Evolutionary conservation across 2,888 invertebrate genomes (phyloP).

Genomic region (Pristionchus japonicus): DNA sequence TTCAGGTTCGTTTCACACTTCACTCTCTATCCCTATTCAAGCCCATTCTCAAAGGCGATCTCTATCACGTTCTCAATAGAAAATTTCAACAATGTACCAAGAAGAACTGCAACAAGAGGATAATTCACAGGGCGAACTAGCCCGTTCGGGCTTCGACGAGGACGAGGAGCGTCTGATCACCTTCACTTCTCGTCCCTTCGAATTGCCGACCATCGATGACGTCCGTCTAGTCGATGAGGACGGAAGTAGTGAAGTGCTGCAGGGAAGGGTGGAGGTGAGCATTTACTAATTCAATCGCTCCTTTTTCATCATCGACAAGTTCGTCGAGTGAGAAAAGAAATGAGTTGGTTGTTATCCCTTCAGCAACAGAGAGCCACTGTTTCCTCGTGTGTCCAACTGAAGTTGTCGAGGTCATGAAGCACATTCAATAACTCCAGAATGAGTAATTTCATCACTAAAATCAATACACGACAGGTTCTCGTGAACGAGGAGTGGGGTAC

Average conservation of each 20-base stretch:
- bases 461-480: constrained; percentile 79
- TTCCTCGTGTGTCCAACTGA: neutral
- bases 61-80: too few species aligned
- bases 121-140: constrained; percentile 64
- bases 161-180: constrained; percentile 57
- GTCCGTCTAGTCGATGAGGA: constrained; percentile 72
- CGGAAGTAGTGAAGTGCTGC: constrained; percentile 76
- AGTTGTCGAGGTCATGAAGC: neutral
- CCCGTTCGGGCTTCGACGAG: constrained; percentile 64
- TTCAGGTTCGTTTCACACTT: too few species aligned
- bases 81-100: too few species aligned
- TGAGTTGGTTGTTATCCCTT: too few species aligned
- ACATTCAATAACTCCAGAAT: too few species aligned
- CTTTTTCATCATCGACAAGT: too few species aligned
- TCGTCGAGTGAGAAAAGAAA: too few species aligned
- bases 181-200: constrained; percentile 69
- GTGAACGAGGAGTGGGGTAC: constrained; percentile 94
- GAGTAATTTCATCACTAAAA: neutral
- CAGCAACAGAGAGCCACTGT: neutral
- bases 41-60: too few species aligned
- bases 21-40: neutral
- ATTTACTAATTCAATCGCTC: too few species aligned
- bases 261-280: constrained; percentile 85
- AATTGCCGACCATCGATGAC: constrained; percentile 55
- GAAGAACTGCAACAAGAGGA: neutral